Conservation (phyloP, 2,888 invertebrate genomes). For the Acanthacorydalis orientalis region DNA sequence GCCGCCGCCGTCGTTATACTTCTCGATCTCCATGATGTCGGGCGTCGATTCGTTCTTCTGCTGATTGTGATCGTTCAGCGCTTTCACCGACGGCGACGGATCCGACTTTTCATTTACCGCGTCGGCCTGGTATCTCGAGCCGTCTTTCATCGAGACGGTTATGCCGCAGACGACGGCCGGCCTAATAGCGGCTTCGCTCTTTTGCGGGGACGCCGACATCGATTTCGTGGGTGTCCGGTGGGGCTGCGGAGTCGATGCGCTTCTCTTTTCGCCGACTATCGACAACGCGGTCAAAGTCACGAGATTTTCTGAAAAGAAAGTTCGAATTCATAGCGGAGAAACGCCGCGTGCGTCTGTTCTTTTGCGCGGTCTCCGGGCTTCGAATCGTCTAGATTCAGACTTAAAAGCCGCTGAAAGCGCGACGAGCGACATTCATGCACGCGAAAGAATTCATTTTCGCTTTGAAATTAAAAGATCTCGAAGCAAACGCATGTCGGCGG, state of each 20-base stretch:
- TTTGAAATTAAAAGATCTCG: no score
- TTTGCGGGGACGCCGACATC: constrained; percentile 11
- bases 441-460: no score
- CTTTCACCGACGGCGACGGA: constrained; percentile 35
- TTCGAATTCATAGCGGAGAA: no score
- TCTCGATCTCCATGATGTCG: not conserved
- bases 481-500: no score
- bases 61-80: constrained; percentile 63
- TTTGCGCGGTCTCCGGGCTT: no score
- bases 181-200: constrained; percentile 18
- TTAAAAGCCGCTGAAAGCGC: no score
- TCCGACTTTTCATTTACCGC: constrained; percentile 5
- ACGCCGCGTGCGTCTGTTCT: no score
- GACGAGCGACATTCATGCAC: no score
- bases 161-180: constrained; percentile 35
- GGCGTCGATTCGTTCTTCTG: constrained; percentile 27
- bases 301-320: constrained; percentile 17
- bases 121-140: constrained; percentile 6
- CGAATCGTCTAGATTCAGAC: no score
- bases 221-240: constrained; percentile 13
- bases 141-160: constrained; percentile 15
- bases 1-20: constrained; percentile 13
- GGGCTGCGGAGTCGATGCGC: constrained; percentile 11
- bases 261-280: constrained; percentile 22
- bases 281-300: constrained; percentile 26